Percentiles rank a stretch among this genome's conserved stretches.
These are phyloP conservation scores for Melospiza melodia DNA, from an alignment of 2,113 vertebrate species.

Conservation along the genomic window DNA sequence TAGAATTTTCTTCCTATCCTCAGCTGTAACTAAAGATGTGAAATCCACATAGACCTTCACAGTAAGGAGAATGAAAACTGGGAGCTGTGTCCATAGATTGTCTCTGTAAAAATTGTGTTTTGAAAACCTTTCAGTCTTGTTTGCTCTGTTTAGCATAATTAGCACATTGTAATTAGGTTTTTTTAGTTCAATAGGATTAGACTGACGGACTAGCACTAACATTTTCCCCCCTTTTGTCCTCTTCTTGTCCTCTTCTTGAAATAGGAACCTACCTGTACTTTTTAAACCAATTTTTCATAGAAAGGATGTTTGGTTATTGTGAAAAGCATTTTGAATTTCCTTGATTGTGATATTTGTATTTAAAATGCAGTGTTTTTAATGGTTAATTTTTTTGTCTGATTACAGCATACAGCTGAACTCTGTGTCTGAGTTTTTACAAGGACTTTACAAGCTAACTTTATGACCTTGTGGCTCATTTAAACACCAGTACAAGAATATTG, in stretches of 20 bases:
- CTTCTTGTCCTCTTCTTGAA: too few species aligned
- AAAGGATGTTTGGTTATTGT: not conserved
- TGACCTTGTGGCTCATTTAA: not conserved
- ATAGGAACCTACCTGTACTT: not conserved
- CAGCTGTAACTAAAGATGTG: not conserved
- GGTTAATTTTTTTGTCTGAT: not conserved
- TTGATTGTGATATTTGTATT: not conserved
- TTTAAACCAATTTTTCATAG: not conserved
- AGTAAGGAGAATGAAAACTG: not conserved
- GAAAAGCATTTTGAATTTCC: not conserved
- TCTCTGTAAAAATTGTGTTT: not conserved
- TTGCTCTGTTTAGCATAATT: not conserved
- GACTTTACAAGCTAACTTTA: not conserved
- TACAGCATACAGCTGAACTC: not conserved
- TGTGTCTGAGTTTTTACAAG: not conserved
- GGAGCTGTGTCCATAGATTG: not conserved
- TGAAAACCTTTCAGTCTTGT: not conserved
- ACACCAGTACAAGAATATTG: not conserved
- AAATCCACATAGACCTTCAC: not conserved
- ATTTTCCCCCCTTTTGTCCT: not conserved
- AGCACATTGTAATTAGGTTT: not conserved
- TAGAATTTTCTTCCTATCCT: not conserved
- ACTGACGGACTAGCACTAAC: not conserved
- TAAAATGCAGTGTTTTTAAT: not conserved
- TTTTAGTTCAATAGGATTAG: not conserved